Percentiles rank a stretch among this genome's conserved stretches.
Evolutionary conservation across 2,888 invertebrate species (phyloP).

Genomic region (Aphodius sticticus): DNA sequence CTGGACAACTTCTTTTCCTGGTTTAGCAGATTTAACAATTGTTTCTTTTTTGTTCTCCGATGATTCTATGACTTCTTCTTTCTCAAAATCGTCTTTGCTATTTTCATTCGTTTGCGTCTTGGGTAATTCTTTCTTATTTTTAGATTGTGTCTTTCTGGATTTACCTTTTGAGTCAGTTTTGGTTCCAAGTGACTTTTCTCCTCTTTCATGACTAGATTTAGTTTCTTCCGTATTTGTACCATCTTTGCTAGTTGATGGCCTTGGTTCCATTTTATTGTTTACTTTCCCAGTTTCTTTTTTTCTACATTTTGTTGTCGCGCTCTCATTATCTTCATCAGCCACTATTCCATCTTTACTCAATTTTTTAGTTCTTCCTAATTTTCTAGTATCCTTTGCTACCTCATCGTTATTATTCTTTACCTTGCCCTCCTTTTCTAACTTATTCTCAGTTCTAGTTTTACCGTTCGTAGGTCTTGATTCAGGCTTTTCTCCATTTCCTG

Average conservation of each 20-base stretch:
- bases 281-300: constrained; percentile 29
- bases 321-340: background rate
- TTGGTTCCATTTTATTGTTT: constrained; percentile 23
- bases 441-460: constrained; percentile 19
- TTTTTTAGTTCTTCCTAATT: background rate
- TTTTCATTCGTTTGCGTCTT: background rate
- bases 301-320: constrained; percentile 18
- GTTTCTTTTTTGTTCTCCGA: background rate
- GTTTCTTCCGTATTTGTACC: constrained; percentile 19
- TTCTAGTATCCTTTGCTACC: background rate
- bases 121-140: background rate
- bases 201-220: background rate
- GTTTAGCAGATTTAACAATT: too few species aligned
- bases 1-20: too few species aligned
- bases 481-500: background rate
- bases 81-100: background rate
- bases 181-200: background rate
- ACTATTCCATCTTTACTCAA: background rate
- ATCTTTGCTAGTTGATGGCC: constrained; percentile 24
- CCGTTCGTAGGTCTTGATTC: background rate
- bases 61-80: background rate
- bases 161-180: background rate
- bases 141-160: background rate
- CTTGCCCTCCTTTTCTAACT: constrained; percentile 13
- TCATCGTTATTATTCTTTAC: constrained; percentile 9